These are phyloP conservation scores for Ceryle rudis DNA, from an alignment of 2,797 vertebrate genomes.

Conservation along the genomic window DNA sequence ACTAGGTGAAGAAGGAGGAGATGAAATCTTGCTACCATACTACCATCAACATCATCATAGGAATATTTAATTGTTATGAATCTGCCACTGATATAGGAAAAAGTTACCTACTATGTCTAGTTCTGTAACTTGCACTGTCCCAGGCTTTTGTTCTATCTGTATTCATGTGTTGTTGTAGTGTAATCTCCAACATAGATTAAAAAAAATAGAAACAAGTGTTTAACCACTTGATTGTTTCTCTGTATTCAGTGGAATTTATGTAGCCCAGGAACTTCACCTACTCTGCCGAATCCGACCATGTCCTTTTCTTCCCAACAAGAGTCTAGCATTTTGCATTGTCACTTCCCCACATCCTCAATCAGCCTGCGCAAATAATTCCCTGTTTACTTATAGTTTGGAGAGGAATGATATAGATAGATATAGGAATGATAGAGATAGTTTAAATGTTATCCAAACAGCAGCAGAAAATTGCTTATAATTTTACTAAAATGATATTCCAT, in stretches of 20 bases:
- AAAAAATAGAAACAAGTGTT: background rate
- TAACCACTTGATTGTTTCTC: background rate
- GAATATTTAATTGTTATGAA: background rate
- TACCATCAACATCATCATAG: background rate
- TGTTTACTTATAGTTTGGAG: background rate
- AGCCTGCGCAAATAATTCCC: background rate
- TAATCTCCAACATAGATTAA: background rate
- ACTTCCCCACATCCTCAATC: background rate
- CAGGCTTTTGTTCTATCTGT: background rate
- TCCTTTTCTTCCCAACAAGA: background rate
- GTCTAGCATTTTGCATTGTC: background rate
- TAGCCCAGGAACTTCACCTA: background rate
- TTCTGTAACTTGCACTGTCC: background rate
- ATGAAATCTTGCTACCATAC: background rate
- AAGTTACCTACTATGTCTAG: background rate
- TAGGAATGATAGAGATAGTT: background rate
- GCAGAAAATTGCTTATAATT: background rate
- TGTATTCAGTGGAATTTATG: background rate
- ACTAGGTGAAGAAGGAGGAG: background rate
- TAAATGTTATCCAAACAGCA: background rate
- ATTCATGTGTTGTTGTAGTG: background rate
- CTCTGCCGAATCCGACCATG: background rate
- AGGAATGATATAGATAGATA: background rate
- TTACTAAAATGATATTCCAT: background rate
- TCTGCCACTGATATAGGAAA: background rate